phyloP scores from a whole-genome alignment of 2,888 invertebrate genomes.

The Drosophila robusta region DNA sequence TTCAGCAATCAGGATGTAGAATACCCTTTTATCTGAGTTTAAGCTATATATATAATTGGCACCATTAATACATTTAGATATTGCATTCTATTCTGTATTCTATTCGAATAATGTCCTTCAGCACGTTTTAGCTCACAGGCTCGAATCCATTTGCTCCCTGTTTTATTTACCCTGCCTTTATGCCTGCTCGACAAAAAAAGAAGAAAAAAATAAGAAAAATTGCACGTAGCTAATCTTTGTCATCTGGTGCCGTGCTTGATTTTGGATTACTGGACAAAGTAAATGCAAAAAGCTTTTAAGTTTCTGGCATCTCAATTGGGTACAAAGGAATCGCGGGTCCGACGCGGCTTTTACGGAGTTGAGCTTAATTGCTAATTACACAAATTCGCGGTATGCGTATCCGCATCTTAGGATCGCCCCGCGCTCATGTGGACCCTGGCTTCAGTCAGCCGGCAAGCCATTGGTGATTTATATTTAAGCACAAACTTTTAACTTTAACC shows the following conservation, averaged over 20 bases:
- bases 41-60: too few species aligned
- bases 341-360: conserved; percentile 47
- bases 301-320: conserved; percentile 31
- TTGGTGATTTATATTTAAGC: conserved; percentile 79
- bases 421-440: conserved; percentile 38
- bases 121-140: conserved; percentile 5
- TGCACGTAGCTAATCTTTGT: conserved; percentile 76
- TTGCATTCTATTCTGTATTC: too few species aligned
- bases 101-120: not conserved
- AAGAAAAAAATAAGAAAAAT: conserved; percentile 53
- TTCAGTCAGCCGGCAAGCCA: conserved; percentile 65
- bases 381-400: conserved; percentile 71
- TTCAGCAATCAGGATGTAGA: too few species aligned
- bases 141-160: not conserved
- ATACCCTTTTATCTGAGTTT: too few species aligned
- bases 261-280: conserved; percentile 59
- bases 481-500: conserved; percentile 79
- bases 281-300: conserved; percentile 63
- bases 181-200: conserved; percentile 22
- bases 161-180: conserved; percentile 40
- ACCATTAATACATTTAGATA: too few species aligned
- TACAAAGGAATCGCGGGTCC: conserved; percentile 36
- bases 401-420: conserved; percentile 49
- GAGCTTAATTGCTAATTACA: conserved; percentile 77
- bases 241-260: conserved; percentile 70